phyloP scores from a whole-genome alignment of 2,113 vertebrate species.

The Pundamilia nyererei region DNA sequence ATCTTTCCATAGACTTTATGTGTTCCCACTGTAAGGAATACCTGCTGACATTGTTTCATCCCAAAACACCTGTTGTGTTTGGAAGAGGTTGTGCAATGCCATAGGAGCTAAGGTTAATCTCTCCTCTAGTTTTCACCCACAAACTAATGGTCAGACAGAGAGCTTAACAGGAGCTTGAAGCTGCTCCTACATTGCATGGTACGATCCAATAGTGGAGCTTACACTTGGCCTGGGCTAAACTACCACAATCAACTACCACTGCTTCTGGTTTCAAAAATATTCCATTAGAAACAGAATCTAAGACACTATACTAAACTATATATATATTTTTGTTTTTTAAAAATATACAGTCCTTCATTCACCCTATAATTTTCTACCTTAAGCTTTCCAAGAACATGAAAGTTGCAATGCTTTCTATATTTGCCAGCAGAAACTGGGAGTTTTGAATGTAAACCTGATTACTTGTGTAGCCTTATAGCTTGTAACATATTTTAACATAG shows the following conservation, averaged over 20 bases:
- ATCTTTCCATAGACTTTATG: background rate
- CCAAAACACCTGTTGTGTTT: background rate
- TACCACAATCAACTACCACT: background rate
- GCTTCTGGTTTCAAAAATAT: background rate
- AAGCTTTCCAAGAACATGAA: background rate
- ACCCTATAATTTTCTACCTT: background rate
- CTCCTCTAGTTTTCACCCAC: background rate
- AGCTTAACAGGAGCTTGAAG: background rate
- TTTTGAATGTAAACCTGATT: background rate
- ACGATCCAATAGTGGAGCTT: background rate
- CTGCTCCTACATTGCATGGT: background rate
- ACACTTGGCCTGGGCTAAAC: background rate
- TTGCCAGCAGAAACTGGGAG: background rate
- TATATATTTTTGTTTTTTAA: rapidly evolving
- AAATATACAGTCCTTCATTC: background rate
- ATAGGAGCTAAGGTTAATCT: background rate
- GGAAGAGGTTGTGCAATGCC: background rate
- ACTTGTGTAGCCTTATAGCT: background rate
- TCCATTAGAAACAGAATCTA: background rate
- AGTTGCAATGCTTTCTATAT: background rate
- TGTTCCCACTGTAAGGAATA: background rate
- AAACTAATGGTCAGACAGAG: background rate
- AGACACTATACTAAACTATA: background rate
- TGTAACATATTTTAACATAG: background rate
- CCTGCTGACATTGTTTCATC: background rate